Percentiles rank a stretch among this genome's conserved stretches.
phyloP scores from a whole-genome alignment of 2,797 vertebrate genomes.

The Eurystomus glaucurus region DNA sequence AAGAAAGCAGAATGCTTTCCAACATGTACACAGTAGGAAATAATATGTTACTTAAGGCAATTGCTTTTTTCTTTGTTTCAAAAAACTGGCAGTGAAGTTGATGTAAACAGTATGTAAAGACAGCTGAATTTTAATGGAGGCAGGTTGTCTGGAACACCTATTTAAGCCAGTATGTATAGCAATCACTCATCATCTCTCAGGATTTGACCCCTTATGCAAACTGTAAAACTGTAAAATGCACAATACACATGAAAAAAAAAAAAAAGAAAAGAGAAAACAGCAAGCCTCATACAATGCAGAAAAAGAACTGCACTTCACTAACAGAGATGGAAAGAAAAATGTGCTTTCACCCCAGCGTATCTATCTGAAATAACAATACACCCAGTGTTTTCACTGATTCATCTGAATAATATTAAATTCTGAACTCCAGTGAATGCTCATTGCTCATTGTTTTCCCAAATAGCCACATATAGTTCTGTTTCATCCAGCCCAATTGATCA shows the following conservation, averaged over 20 bases:
- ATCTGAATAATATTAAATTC: conserved; percentile 61
- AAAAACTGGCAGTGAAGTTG: background rate
- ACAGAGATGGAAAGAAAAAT: conserved; percentile 43
- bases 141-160: background rate
- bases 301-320: conserved; percentile 39
- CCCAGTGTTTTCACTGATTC: conserved; percentile 73
- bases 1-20: conserved; percentile 12
- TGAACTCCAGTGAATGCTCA: conserved; percentile 61
- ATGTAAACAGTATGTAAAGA: conserved; percentile 32
- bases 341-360: conserved; percentile 53
- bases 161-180: background rate
- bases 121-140: background rate
- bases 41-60: conserved; percentile 26
- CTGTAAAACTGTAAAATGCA: conserved; percentile 20
- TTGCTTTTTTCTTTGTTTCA: conserved; percentile 28
- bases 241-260: background rate
- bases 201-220: background rate
- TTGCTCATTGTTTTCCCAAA: conserved; percentile 70
- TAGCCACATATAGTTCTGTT: conserved; percentile 51
- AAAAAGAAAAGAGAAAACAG: background rate
- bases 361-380: conserved; percentile 61
- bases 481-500: conserved; percentile 50
- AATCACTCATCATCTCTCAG: background rate
- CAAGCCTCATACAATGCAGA: background rate
- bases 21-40: background rate